Conservation (phyloP, 2,888 invertebrate species). For the Diarsia dahlii region DNA sequence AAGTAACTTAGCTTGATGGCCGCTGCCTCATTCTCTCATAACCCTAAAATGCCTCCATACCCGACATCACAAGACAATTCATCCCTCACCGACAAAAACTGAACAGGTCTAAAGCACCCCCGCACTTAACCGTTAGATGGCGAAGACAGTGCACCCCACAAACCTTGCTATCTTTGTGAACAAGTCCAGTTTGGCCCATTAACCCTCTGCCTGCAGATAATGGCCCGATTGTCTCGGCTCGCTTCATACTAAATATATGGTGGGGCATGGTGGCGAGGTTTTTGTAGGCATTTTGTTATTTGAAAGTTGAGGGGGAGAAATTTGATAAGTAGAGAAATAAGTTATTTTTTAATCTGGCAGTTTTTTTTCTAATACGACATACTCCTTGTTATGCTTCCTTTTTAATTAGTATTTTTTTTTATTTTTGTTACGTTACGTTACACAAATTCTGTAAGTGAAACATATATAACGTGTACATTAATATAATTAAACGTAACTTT, state of each 20-base stretch:
- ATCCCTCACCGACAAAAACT: conserved; percentile 58
- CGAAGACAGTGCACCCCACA: conserved; percentile 62
- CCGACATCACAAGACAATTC: conserved; percentile 49
- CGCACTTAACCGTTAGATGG: conserved; percentile 60
- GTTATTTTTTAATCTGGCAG: neutral
- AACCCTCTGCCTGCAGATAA: conserved; percentile 81
- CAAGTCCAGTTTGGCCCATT: conserved; percentile 79
- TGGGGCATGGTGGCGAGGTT: conserved; percentile 46
- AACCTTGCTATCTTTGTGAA: conserved; percentile 69
- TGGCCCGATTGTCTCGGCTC: conserved; percentile 74
- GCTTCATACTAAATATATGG: conserved; percentile 71
- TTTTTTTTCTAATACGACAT: neutral
- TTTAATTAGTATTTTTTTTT: neutral
- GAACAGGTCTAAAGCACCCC: conserved; percentile 60
- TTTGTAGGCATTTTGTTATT: conserved; percentile 57
- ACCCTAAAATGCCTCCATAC: conserved; percentile 21
- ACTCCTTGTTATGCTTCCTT: neutral
- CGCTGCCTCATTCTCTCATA: neutral
- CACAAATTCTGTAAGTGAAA: neutral
- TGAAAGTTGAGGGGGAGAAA: neutral
- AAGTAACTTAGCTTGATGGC: neutral
- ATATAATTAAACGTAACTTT: too few relatives aligned
- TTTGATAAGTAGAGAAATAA: neutral
- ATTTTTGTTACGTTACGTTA: too few relatives aligned
- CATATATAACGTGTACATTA: too few relatives aligned